Evolutionary conservation across 2,797 vertebrate genomes (phyloP), one percentile per base, ranked within the genome.

Genomic region (Gymnothorax reevesii): DNA sequence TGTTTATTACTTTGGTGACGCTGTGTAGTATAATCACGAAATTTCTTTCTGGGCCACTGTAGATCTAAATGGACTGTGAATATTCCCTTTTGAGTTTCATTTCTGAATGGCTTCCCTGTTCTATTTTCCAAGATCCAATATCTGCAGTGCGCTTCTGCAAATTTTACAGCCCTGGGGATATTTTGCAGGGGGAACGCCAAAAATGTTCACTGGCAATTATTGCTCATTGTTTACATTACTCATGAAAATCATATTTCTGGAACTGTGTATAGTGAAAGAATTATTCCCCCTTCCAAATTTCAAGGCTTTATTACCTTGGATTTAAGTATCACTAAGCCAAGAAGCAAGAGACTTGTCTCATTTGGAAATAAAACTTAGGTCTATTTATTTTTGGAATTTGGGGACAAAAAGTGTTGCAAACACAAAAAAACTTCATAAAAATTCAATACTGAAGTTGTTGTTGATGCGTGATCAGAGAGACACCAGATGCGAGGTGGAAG

Each of bases 51-150:
- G 9, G 22, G 7, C n/a, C 64, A 25, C 64, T 2, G 64, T 69
- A 69, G 64, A n/a, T 69, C 64, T 69, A 25, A 69, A 69, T n/a
- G 64, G 64, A 69, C 64, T 69, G 64, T 69, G 10, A 69, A 75
- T 75, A 75, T 75, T 33, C 71, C 33, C 33, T 27, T 42, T 42
- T 42, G 13, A 75, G 10, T 33, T 33, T 42, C 9, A 33, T 12
- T 75, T 3, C 71, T 75, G 71, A 75, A 33, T 75, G 71, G 33
- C 10, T 7, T 42, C 33, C 42, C 12, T 25, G 71, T 42, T 75
- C 71, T 42, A 12, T 25, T 69, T 22, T 69, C 17, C 9, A 13
- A 7, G 33, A 75, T 75, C 9, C 33, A 42, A 42, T 42, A 42
- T 42, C 9, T 75, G 33, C 33, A 33, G 71, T 33, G 9, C 12